phyloP scores from a whole-genome alignment of 2,797 vertebrate genomes.

The Gymnopithys bicolor region DNA sequence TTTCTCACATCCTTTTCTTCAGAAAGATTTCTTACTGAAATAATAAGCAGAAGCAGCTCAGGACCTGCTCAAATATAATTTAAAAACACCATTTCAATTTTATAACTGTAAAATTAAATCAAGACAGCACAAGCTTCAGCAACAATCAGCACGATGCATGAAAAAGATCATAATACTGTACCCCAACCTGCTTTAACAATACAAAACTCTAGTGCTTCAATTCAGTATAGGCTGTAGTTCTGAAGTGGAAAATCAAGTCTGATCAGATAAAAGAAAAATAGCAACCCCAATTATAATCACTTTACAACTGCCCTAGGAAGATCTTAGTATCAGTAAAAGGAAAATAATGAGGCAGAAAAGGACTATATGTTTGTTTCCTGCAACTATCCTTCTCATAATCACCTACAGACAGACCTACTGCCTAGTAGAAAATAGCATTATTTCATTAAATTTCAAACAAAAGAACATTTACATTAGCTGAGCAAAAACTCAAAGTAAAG shows the following conservation, averaged over 20 bases:
- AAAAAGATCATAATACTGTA: not conserved
- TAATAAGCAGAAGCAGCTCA: not conserved
- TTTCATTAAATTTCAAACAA: not conserved
- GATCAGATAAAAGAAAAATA: not conserved
- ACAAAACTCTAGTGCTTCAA: not conserved
- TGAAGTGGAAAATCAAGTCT: not conserved
- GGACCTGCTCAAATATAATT: not conserved
- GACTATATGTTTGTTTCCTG: not conserved
- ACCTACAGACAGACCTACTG: not conserved
- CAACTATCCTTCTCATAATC: not conserved
- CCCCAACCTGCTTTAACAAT: not conserved
- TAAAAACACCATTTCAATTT: not conserved
- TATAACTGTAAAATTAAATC: not conserved
- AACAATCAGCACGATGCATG: not conserved
- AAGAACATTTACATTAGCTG: not conserved
- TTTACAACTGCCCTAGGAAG: not conserved
- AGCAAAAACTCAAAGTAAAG: not conserved
- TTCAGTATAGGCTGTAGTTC: not conserved
- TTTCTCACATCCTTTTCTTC: not conserved
- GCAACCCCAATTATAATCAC: not conserved
- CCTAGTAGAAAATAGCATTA: not conserved
- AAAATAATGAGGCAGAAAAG: not conserved
- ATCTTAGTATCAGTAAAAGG: not conserved
- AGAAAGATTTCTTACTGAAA: not conserved
- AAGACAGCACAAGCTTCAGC: not conserved